Evolutionary conservation across 1,140 invertebrate genomes (phyloP).

Genomic region (Drosophila rhopaloa): DNA sequence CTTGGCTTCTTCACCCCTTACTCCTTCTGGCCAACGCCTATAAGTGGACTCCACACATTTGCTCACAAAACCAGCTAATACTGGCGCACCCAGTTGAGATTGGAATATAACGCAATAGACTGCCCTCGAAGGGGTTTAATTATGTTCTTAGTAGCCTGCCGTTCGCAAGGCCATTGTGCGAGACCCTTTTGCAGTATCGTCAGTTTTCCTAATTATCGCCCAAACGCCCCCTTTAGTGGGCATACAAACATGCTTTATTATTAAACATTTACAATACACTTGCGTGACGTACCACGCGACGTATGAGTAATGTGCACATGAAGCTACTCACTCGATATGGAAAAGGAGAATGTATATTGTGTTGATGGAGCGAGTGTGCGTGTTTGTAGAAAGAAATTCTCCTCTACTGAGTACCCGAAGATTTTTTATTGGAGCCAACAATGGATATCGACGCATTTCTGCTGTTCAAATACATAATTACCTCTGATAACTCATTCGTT

Average conservation of each 20-base stretch:
- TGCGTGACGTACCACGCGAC: slow-evolving; percentile 27
- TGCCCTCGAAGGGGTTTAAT: slow-evolving; percentile 12
- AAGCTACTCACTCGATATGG: not conserved
- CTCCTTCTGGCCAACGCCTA: not conserved
- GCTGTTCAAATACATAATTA: not conserved
- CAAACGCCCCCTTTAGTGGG: slow-evolving; percentile 10
- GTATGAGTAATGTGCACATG: slow-evolving; percentile 57
- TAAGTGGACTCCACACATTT: not conserved
- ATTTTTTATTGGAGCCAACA: not conserved
- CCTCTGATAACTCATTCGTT: slow-evolving; percentile 21
- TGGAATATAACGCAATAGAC: not conserved
- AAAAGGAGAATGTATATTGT: not conserved
- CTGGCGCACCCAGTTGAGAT: slow-evolving; percentile 19
- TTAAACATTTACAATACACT: slow-evolving; percentile 55
- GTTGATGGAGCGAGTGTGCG: not conserved
- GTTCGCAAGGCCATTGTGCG: not conserved
- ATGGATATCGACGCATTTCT: not conserved
- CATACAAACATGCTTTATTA: slow-evolving; percentile 44
- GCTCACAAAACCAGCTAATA: not conserved
- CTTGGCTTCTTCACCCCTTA: not conserved
- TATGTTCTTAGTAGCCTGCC: slow-evolving; percentile 4
- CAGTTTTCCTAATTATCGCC: slow-evolving; percentile 33
- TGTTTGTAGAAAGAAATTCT: slow-evolving; percentile 23
- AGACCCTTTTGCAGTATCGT: not conserved
- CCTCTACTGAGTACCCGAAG: not conserved